A percentile compares a stretch with the other conserved stretches of the same genome.
Evolutionary conservation across 23 tunicate species (phyloP).

Genomic region (Styela plicata): DNA sequence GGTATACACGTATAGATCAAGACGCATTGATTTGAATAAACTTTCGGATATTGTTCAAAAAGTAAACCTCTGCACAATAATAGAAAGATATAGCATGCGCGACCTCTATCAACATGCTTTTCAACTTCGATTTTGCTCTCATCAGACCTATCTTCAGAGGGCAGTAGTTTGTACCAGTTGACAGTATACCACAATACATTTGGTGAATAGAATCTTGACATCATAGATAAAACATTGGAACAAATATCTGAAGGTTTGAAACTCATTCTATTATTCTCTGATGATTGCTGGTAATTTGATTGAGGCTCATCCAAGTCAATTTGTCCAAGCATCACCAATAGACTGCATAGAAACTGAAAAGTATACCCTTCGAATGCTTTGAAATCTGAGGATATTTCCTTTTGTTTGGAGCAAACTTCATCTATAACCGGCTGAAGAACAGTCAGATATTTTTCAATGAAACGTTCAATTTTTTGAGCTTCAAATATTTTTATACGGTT

Average conservation of each 20-base stretch:
- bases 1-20: not conserved
- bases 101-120: not conserved
- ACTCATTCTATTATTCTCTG: not conserved
- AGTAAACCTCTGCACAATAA: constrained; percentile 16
- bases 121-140: not conserved
- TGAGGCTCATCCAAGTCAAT: not conserved
- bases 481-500: not conserved
- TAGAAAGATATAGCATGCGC: constrained; percentile 3
- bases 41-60: constrained; percentile 8
- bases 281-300: not conserved
- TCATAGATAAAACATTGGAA: not conserved
- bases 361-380: not conserved
- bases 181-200: not conserved
- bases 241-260: not conserved
- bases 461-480: not conserved
- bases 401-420: not conserved
- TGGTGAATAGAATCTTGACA: not conserved
- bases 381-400: not conserved
- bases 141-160: not conserved
- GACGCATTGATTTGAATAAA: not conserved
- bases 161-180: constrained; percentile 8
- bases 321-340: constrained; percentile 1
- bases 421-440: not conserved
- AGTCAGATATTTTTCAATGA: not conserved
- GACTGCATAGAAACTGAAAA: constrained; percentile 4